Conservation (phyloP, 2,888 invertebrate species). For the Chaetogeoica ovagalla region DNA sequence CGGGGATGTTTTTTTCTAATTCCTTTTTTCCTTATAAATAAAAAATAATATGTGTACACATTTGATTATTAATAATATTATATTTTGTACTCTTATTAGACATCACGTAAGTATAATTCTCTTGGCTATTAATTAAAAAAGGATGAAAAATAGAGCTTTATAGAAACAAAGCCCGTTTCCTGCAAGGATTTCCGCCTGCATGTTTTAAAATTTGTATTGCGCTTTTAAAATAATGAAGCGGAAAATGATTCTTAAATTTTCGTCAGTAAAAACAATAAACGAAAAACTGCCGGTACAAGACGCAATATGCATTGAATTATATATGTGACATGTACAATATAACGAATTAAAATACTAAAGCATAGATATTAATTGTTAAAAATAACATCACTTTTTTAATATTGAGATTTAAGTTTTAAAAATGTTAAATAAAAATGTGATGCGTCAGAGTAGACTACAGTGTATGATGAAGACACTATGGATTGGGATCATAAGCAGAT, state of each 20-base stretch:
- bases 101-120: not conserved
- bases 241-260: constrained; percentile 48
- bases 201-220: constrained; percentile 1
- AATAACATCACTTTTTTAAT: too few species aligned
- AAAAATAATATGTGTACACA: too few species aligned
- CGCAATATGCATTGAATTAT: not conserved
- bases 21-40: too few species aligned
- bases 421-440: too few species aligned
- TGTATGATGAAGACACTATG: too few species aligned
- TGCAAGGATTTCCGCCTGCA: not conserved
- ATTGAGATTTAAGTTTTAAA: too few species aligned
- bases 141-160: constrained; percentile 19
- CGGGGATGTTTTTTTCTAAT: too few species aligned
- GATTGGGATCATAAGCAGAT: too few species aligned
- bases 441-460: too few species aligned
- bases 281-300: not conserved
- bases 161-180: constrained; percentile 9
- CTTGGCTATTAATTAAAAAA: not conserved
- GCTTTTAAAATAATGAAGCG: constrained; percentile 23
- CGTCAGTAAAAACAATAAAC: not conserved
- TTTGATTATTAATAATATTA: not conserved
- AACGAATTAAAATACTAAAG: too few species aligned
- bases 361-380: too few species aligned
- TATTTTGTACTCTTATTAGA: not conserved
- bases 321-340: not conserved